These are phyloP conservation scores for Heterodera schachtii DNA, from an alignment of 1,140 invertebrate species.

Conservation along the genomic window DNA sequence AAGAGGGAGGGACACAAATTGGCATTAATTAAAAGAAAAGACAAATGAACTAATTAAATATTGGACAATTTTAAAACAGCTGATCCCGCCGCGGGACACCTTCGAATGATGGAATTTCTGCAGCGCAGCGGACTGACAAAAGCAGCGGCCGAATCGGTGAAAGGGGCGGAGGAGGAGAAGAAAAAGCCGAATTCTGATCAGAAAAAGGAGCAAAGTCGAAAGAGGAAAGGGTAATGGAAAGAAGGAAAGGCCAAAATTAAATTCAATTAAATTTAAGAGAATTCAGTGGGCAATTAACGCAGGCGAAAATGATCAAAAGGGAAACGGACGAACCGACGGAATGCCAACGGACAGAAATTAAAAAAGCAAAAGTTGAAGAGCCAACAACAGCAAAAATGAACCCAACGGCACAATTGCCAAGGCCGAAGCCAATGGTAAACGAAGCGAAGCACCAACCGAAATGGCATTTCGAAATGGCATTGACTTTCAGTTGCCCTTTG, in stretches of 20 bases:
- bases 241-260: neutral
- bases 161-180: neutral
- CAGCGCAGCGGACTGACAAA: slow-evolving; percentile 24
- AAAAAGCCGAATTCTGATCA: neutral
- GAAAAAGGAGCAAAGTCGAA: neutral
- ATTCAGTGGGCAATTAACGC: neutral
- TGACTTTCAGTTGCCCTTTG: neutral
- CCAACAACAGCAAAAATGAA: neutral
- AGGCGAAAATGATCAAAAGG: neutral
- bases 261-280: slow-evolving; percentile 3
- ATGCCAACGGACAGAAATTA: neutral
- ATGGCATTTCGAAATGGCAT: too few species aligned
- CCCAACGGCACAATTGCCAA: neutral
- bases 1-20: neutral
- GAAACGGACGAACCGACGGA: neutral
- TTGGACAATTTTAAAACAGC: slow-evolving; percentile 4
- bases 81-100: slow-evolving; percentile 10
- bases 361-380: slow-evolving; percentile 8
- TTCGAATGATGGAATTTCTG: slow-evolving; percentile 41
- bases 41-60: too few species aligned
- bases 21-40: too few species aligned
- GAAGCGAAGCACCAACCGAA: too few species aligned
- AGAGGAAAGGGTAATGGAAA: neutral
- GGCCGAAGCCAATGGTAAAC: slow-evolving; percentile 10
- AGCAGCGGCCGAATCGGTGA: slow-evolving; percentile 1